These are phyloP conservation scores for Gibbula magus DNA, from an alignment of 2,888 invertebrate genomes.

Conservation along the genomic window DNA sequence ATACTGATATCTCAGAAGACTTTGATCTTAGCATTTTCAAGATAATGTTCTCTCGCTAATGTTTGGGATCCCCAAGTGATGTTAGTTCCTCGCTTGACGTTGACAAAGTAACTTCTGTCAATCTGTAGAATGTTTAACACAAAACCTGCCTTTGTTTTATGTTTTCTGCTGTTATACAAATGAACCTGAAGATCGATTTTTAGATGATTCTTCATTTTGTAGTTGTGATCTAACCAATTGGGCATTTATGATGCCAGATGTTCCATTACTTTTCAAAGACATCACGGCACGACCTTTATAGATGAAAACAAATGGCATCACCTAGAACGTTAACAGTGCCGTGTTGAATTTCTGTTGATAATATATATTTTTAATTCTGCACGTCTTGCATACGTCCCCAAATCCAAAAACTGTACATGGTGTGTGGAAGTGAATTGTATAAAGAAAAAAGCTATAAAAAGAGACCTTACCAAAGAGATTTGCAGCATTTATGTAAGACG, in stretches of 20 bases:
- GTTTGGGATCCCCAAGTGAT: too few relatives aligned
- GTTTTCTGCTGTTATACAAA: slow-evolving; percentile 9
- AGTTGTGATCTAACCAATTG: background rate
- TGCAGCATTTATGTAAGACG: background rate
- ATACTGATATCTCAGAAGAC: too few relatives aligned
- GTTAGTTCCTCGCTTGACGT: background rate
- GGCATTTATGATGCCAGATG: background rate
- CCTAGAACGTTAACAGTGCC: background rate
- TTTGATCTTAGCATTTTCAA: too few relatives aligned
- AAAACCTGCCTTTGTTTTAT: background rate
- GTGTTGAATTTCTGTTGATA: background rate
- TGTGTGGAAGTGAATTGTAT: background rate
- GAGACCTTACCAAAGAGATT: background rate
- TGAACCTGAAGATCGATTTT: background rate
- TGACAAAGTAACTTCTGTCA: background rate
- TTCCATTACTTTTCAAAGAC: background rate
- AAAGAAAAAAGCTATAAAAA: background rate
- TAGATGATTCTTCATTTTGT: background rate
- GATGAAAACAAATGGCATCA: background rate
- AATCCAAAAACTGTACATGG: background rate
- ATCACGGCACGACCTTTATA: background rate
- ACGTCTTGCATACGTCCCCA: background rate
- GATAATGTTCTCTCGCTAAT: too few relatives aligned
- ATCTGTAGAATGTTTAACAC: background rate
- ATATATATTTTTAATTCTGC: background rate